These are phyloP conservation scores for Drosophila algonquin DNA, from an alignment of 2,888 invertebrate species.

Conservation along the genomic window DNA sequence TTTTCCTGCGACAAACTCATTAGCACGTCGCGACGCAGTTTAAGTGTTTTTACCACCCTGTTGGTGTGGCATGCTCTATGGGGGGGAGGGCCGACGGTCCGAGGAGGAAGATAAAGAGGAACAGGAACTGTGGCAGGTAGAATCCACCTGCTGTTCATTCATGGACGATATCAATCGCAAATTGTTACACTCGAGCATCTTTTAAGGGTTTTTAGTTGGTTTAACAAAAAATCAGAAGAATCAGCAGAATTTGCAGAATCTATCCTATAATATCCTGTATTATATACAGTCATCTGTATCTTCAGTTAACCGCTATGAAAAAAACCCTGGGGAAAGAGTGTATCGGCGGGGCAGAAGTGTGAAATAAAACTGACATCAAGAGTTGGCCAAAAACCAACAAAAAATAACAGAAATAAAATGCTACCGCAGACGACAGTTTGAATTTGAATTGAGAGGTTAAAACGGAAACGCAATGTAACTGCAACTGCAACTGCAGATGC, in stretches of 20 bases:
- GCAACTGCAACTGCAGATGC: not conserved
- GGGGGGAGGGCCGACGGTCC: not conserved
- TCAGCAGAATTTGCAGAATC: too few relatives aligned
- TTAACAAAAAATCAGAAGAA: too few relatives aligned
- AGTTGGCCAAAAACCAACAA: slow-evolving; percentile 30
- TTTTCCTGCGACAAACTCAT: slow-evolving; percentile 57
- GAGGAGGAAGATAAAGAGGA: slow-evolving; percentile 2
- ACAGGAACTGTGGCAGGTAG: slow-evolving; percentile 19
- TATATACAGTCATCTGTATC: too few relatives aligned
- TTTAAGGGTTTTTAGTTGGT: slow-evolving; percentile 10
- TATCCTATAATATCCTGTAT: too few relatives aligned
- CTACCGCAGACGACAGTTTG: slow-evolving; percentile 41
- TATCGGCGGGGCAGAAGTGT: too few relatives aligned
- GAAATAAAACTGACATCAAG: slow-evolving; percentile 25
- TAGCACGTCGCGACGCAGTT: slow-evolving; percentile 71
- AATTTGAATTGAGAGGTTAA: slow-evolving; percentile 76
- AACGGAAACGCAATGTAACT: slow-evolving; percentile 38
- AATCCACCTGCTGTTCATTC: slow-evolving; percentile 54
- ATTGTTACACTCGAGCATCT: slow-evolving; percentile 63
- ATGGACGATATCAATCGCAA: slow-evolving; percentile 50
- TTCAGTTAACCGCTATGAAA: too few relatives aligned
- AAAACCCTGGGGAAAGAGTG: too few relatives aligned
- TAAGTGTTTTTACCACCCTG: slow-evolving; percentile 58
- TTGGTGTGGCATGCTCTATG: slow-evolving; percentile 1
- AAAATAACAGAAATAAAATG: slow-evolving; percentile 4